Conservation (phyloP, 1,140 invertebrate genomes). For the Platyscapa corneri region DNA sequence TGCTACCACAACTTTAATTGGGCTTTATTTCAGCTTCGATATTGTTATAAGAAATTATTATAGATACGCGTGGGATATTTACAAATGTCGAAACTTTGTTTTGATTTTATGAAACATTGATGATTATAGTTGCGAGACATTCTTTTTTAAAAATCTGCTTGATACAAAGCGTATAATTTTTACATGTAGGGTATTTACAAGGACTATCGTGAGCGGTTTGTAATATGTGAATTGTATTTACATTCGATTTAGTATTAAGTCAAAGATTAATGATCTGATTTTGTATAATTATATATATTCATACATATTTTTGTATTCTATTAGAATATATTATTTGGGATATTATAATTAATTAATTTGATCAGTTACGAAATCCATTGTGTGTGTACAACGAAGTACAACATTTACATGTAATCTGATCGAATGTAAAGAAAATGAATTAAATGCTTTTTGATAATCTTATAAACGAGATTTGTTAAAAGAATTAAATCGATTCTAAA, state of each 20-base stretch:
- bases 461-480: not conserved
- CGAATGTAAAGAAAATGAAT: not conserved
- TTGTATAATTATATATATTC: constrained; percentile 16
- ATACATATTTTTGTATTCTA: not conserved
- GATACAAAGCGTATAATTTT: not conserved
- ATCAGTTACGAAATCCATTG: constrained; percentile 19
- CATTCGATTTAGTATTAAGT: not conserved
- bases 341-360: constrained; percentile 18
- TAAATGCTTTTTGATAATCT: not conserved
- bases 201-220: constrained; percentile 14
- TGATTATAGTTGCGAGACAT: constrained; percentile 21
- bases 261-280: constrained; percentile 31
- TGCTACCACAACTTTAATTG: constrained; percentile 12
- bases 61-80: constrained; percentile 45
- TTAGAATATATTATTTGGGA: constrained; percentile 17
- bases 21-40: constrained; percentile 6
- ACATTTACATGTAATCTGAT: constrained; percentile 24
- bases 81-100: constrained; percentile 45
- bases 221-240: constrained; percentile 2
- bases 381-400: not conserved
- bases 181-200: not conserved
- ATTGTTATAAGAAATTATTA: constrained; percentile 24
- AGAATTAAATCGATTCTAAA: not conserved
- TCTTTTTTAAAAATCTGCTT: constrained; percentile 11
- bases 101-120: constrained; percentile 43